Conservation (phyloP, 1,140 invertebrate genomes). For the Bicyclus anynana region DNA sequence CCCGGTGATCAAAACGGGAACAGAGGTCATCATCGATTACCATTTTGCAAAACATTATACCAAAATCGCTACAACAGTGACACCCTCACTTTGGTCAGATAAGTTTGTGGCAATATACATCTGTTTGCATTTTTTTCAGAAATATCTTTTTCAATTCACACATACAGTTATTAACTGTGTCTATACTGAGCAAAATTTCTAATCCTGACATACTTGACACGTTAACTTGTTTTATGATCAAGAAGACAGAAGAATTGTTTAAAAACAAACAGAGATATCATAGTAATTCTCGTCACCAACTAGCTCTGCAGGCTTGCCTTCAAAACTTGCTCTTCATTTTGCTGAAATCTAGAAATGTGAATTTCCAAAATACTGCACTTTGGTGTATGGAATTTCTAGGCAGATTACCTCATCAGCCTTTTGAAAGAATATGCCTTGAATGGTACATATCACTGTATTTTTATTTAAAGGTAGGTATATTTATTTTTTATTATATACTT, state of each 20-base stretch:
- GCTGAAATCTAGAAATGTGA: slow-evolving; percentile 27
- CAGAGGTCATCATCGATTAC: too few species aligned
- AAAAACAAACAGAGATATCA: slow-evolving; percentile 60
- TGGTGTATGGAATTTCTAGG: slow-evolving; percentile 53
- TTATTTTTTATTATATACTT: not conserved
- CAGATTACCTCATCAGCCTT: slow-evolving; percentile 54
- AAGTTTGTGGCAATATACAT: too few species aligned
- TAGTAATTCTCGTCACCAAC: slow-evolving; percentile 48
- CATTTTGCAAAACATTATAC: too few species aligned
- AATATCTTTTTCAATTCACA: slow-evolving; percentile 44
- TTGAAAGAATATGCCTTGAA: slow-evolving; percentile 50
- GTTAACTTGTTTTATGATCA: slow-evolving; percentile 37
- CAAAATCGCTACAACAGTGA: too few species aligned
- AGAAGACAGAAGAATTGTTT: slow-evolving; percentile 50
- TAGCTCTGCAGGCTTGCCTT: slow-evolving; percentile 38
- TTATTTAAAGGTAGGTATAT: slow-evolving; percentile 46
- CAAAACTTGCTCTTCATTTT: slow-evolving; percentile 49
- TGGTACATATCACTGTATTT: slow-evolving; percentile 52
- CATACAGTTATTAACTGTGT: slow-evolving; percentile 45
- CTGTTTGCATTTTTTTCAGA: slow-evolving; percentile 43
- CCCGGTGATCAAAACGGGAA: too few species aligned
- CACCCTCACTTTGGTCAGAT: too few species aligned
- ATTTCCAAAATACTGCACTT: slow-evolving; percentile 21
- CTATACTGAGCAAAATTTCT: slow-evolving; percentile 39
- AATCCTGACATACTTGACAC: slow-evolving; percentile 34